phyloP scores from a whole-genome alignment of 2,888 invertebrate species.

The Volucella zonaria region DNA sequence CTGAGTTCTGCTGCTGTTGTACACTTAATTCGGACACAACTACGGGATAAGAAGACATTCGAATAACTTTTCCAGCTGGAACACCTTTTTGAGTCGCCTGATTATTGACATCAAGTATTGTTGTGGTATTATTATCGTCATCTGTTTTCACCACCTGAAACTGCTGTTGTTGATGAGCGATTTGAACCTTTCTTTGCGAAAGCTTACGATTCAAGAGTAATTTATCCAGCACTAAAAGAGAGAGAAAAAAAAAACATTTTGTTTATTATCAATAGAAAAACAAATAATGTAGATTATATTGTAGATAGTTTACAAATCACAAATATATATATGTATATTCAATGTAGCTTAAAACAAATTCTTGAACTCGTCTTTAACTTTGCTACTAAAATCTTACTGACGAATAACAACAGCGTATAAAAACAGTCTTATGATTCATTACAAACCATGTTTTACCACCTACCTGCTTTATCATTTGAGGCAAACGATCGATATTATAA shows the following conservation, averaged over 20 bases:
- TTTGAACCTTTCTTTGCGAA: conserved; percentile 80
- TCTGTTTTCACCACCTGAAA: conserved; percentile 80
- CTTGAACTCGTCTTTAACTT: too few relatives aligned
- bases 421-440: too few relatives aligned
- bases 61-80: conserved; percentile 79
- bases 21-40: conserved; percentile 80
- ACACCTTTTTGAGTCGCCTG: conserved; percentile 70
- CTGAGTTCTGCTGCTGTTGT: conserved; percentile 79
- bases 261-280: conserved; percentile 5
- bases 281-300: conserved; percentile 13
- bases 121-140: conserved; percentile 76
- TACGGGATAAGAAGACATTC: conserved; percentile 80
- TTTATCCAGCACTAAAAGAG: conserved; percentile 80
- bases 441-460: too few relatives aligned
- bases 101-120: conserved; percentile 69
- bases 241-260: conserved; percentile 19
- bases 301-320: neutral
- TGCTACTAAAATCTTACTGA: too few relatives aligned
- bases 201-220: conserved; percentile 80
- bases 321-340: neutral
- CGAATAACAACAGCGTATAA: too few relatives aligned
- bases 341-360: too few relatives aligned
- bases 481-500: too few relatives aligned
- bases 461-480: too few relatives aligned
- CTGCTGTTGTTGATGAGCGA: conserved; percentile 76